phyloP scores from a whole-genome alignment of 2,113 vertebrate species.

The Pollimyrus isidori region DNA sequence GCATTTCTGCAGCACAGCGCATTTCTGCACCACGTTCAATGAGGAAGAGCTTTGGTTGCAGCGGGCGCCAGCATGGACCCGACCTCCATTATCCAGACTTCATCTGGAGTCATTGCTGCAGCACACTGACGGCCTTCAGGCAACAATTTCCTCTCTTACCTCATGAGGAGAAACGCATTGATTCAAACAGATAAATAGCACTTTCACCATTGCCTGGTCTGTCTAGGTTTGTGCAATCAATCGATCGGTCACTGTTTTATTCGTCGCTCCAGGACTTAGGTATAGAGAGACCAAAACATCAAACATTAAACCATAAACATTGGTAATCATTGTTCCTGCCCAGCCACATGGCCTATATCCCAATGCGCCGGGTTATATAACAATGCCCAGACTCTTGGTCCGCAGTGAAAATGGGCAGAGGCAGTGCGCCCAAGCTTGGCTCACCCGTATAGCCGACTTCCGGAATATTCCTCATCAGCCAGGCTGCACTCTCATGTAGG shows the following conservation, averaged over 20 bases:
- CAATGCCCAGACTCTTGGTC: not conserved
- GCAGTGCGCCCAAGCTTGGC: not conserved
- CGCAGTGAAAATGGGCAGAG: not conserved
- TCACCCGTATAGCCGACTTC: not conserved
- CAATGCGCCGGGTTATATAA: not conserved
- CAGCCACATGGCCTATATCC: not conserved
- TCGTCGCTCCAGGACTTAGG: not conserved
- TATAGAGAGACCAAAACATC: not conserved
- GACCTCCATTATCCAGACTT: not conserved
- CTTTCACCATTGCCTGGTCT: not conserved
- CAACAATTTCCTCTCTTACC: not conserved
- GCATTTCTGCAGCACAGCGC: constrained; percentile 2
- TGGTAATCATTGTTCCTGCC: not conserved
- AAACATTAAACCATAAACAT: not conserved
- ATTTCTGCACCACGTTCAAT: not conserved
- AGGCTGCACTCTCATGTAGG: not conserved
- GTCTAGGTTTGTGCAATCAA: not conserved
- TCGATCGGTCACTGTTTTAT: not conserved
- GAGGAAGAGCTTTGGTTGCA: not conserved
- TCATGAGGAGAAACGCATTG: not conserved
- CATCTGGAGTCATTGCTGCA: not conserved
- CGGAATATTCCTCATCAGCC: not conserved
- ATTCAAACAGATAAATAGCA: not conserved
- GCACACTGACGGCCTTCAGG: not conserved
- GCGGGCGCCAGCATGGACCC: not conserved